Evolutionary conservation across 1,140 invertebrate genomes (phyloP), one percentile per base, ranked within the genome.

Genomic region (Hylaeus volcanicus): DNA sequence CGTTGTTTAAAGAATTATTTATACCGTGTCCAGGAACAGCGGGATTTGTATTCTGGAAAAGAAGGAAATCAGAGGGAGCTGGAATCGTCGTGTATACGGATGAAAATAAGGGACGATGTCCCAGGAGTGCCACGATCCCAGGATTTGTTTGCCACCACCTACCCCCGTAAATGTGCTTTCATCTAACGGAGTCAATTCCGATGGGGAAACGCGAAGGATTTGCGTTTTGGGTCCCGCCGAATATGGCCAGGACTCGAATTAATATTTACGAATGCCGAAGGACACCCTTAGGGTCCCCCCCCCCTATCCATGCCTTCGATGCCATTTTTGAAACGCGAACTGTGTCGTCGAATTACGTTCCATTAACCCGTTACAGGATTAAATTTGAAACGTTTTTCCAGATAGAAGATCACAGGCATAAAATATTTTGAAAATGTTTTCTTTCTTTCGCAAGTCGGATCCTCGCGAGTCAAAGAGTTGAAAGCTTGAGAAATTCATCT

Each of bases 91-190:
- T 37, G 64, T 75, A 75, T 45, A 75, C 48, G 56, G 41, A 68
- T 8, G 51, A 51, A 64, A 80, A 75, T 79, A 85, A 74, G 80
- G 75, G 76, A 86, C 56, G 69, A 12, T 45, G 53, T 85, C 85
- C 81, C 85, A 70, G n/a, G 85, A 80, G 85, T 82, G 58, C 60
- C 68, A 80, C 64, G 72, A 86, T 73, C 58, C 75, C 72, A 9
- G 72, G 85, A 86, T 86, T 86, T 86, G 85, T 86, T 86, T 86
- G 81, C 84, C 56, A 77, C 75, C 74, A 51, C 68, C 65, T 26
- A 56, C 58, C 63, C 72, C 77, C 71, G 53, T 66, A 71, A 86
- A 85, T 71, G 73, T 85, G 78, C 65, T 77, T 86, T 86, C 79
- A 45, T 66, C 69, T 83, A 86, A 86, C 80, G 60, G 26, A 64